Evolutionary conservation across 2,888 invertebrate genomes (phyloP).

Genomic region (Agrochola macilenta): DNA sequence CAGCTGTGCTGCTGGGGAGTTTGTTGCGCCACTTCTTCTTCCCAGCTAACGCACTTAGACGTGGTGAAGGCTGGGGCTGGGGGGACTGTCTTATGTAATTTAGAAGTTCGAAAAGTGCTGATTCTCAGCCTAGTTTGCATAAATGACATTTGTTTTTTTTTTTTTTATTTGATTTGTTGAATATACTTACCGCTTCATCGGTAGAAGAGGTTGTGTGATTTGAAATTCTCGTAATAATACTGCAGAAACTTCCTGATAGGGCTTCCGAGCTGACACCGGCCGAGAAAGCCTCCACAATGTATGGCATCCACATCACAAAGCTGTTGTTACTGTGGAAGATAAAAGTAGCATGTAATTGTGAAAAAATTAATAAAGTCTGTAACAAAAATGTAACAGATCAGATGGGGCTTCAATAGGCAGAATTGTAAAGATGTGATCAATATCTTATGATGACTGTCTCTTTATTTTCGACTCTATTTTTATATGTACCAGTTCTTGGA

Average conservation of each 20-base stretch:
- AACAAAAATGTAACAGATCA: background rate
- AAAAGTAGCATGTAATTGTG: background rate
- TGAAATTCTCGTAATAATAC: constrained; percentile 50
- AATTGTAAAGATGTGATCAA: background rate
- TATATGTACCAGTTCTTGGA: no score
- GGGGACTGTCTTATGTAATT: no score
- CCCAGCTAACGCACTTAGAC: no score
- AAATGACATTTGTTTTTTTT: no score
- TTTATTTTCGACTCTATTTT: background rate
- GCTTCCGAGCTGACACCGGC: constrained; percentile 46
- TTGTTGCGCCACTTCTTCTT: no score
- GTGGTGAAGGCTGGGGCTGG: no score
- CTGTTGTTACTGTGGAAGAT: constrained; percentile 68
- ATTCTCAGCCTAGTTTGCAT: no score
- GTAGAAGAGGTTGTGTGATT: constrained; percentile 15
- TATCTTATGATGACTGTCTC: background rate
- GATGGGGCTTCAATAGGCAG: no score
- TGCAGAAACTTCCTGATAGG: constrained; percentile 53
- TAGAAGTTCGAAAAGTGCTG: no score
- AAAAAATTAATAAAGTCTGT: background rate
- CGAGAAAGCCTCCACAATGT: constrained; percentile 68
- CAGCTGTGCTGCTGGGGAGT: no score
- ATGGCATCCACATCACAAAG: constrained; percentile 73
- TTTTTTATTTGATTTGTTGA: no score
- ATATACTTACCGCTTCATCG: background rate